Percentiles rank a stretch among this genome's conserved stretches.
phyloP scores from a whole-genome alignment of 2,113 vertebrate species.

The Barbus barbus region DNA sequence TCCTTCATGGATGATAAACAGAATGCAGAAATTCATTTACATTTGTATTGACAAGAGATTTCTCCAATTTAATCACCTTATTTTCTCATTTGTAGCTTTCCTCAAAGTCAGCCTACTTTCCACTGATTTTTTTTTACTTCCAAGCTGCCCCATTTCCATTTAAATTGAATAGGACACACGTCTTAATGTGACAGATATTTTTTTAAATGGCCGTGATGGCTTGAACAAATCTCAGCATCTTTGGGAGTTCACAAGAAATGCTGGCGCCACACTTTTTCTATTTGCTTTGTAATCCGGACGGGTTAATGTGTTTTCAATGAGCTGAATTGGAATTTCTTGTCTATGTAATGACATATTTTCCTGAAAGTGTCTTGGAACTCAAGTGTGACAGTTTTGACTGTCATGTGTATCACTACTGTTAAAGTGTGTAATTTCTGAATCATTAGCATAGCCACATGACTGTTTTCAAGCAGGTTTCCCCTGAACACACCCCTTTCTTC shows the following conservation, averaged over 20 bases:
- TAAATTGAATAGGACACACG: slow-evolving; percentile 55
- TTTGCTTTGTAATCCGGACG: slow-evolving; percentile 52
- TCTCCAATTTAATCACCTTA: slow-evolving; percentile 55
- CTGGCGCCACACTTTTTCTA: slow-evolving; percentile 43
- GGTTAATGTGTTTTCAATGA: slow-evolving; percentile 48
- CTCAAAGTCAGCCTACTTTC: slow-evolving; percentile 43
- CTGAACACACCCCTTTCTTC: not conserved
- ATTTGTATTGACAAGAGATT: slow-evolving; percentile 56
- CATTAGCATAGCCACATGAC: not conserved
- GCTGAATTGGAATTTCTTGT: slow-evolving; percentile 32
- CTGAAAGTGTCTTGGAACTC: not conserved
- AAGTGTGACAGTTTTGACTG: not conserved
- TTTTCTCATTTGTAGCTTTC: slow-evolving; percentile 45
- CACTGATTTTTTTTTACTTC: not conserved
- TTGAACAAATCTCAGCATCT: slow-evolving; percentile 42
- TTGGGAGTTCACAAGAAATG: slow-evolving; percentile 36
- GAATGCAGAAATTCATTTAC: slow-evolving; percentile 51
- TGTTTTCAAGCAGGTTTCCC: slow-evolving; percentile 1
- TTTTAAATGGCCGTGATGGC: slow-evolving; percentile 47
- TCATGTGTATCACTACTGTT: not conserved
- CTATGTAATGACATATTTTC: slow-evolving; percentile 36
- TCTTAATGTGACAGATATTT: slow-evolving; percentile 53
- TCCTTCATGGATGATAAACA: slow-evolving; percentile 54
- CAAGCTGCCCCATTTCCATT: slow-evolving; percentile 53
- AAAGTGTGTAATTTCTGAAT: not conserved